These are phyloP conservation scores for Lophochroa leadbeateri DNA, from an alignment of 2,113 vertebrate species.

Conservation along the genomic window DNA sequence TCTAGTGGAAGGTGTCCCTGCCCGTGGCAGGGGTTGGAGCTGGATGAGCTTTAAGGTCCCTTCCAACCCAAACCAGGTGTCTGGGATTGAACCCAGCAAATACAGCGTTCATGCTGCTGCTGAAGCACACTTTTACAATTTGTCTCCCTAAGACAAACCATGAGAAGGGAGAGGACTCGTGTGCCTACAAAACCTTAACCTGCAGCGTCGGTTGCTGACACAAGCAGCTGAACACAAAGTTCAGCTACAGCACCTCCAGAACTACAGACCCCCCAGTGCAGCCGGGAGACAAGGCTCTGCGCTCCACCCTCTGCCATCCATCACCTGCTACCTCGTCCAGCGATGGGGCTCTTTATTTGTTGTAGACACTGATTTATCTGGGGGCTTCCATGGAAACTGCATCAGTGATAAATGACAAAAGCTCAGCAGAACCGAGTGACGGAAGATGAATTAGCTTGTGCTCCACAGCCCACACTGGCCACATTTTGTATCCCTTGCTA, in stretches of 20 bases:
- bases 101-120: fast-evolving
- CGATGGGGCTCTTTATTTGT: neutral
- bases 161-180: neutral
- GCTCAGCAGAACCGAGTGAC: neutral
- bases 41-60: neutral
- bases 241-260: too few species aligned
- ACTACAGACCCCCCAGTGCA: neutral
- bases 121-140: too few species aligned
- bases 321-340: neutral
- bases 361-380: neutral
- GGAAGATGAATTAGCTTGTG: neutral
- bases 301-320: neutral
- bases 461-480: neutral
- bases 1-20: neutral
- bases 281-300: neutral
- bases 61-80: neutral
- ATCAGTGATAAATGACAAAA: neutral
- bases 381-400: neutral
- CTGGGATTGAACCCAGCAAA: neutral
- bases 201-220: neutral
- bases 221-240: neutral
- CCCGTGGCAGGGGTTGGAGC: neutral
- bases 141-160: neutral
- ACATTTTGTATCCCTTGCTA: neutral
- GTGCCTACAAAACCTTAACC: neutral